A percentile compares a stretch with the other conserved stretches of the same genome.
Conservation (phyloP, 2,113 vertebrate genomes). For the Acrocephalus kingi region DNA sequence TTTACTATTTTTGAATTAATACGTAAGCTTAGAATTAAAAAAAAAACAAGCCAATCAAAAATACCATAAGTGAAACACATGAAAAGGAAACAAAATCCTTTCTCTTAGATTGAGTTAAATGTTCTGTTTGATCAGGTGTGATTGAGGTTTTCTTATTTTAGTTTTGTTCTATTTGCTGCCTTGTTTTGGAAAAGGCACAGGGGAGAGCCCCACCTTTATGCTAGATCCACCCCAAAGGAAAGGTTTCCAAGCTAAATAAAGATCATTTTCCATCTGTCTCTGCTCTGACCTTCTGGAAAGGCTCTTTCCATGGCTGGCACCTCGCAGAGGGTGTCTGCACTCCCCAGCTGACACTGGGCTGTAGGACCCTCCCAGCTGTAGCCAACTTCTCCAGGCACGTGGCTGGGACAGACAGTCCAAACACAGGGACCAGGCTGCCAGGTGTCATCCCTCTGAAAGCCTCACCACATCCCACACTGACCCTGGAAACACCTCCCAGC, state of each 20-base stretch:
- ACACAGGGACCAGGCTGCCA: not conserved
- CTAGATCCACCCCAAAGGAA: not conserved
- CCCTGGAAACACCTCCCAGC: not conserved
- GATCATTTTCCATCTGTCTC: not conserved
- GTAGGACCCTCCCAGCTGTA: not conserved
- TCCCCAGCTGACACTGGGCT: rapidly evolving
- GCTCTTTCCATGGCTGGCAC: not conserved
- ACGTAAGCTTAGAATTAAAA: not conserved
- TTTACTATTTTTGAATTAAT: not conserved
- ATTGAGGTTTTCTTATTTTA: not conserved
- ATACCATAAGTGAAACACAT: not conserved
- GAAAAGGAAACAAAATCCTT: not conserved
- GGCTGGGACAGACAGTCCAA: not conserved
- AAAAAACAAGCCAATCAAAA: not conserved
- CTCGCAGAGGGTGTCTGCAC: not conserved
- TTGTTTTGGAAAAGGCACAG: not conserved
- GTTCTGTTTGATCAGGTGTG: not conserved
- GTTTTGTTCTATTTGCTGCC: not conserved
- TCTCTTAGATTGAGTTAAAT: not conserved
- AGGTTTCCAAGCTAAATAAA: not conserved
- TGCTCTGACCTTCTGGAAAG: not conserved
- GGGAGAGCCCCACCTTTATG: not conserved
- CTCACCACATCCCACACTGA: not conserved
- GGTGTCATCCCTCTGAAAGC: not conserved
- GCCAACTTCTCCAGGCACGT: rapidly evolving